phyloP scores from a whole-genome alignment of 2,888 invertebrate genomes.

The Cantharis flavilabris region DNA sequence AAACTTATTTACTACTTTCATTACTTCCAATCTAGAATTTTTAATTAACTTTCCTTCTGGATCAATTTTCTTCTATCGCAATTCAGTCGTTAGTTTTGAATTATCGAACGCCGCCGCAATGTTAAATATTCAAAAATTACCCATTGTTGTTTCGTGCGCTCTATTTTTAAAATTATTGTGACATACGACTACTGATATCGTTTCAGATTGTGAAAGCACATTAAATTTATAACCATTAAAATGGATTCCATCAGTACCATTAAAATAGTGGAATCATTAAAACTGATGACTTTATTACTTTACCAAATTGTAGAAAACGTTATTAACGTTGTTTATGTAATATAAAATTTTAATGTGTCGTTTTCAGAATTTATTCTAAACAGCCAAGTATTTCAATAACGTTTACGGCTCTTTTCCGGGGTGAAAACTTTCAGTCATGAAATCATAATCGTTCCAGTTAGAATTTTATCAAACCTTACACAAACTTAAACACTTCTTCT shows the following conservation, averaged over 20 bases:
- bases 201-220: background rate
- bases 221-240: constrained; percentile 8
- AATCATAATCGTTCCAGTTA: background rate
- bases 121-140: background rate
- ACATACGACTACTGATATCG: background rate
- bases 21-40: constrained; percentile 11
- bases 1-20: constrained; percentile 19
- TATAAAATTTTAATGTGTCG: background rate
- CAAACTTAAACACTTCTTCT: background rate
- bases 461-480: background rate
- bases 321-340: constrained; percentile 5
- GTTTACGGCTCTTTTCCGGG: background rate
- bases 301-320: constrained; percentile 2
- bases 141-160: background rate
- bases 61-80: background rate
- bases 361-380: background rate
- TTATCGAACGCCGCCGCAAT: background rate
- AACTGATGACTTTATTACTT: constrained; percentile 14
- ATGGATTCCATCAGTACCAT: background rate
- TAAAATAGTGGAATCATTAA: constrained; percentile 12
- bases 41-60: background rate
- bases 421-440: background rate
- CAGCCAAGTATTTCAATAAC: background rate
- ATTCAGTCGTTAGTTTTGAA: background rate
- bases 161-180: background rate